A percentile compares a stretch with the other conserved stretches of the same genome.
phyloP scores from a whole-genome alignment of 2,113 vertebrate genomes.

The Sisor rabdophorus region DNA sequence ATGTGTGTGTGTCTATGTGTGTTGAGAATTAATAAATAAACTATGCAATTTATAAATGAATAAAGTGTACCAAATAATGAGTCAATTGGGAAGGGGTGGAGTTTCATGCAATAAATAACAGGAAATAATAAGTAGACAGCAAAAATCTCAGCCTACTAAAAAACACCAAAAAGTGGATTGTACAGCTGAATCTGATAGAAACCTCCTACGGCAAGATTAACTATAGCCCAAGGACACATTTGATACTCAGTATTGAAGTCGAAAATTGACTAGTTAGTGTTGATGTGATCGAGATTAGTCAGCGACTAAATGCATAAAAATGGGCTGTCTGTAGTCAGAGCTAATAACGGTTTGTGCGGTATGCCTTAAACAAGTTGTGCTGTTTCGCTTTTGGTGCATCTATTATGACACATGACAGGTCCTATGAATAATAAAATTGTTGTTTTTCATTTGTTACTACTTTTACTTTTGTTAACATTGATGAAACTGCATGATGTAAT shows the following conservation, averaged over 20 bases:
- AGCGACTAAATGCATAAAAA: no score
- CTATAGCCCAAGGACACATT: not conserved
- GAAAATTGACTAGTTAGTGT: no score
- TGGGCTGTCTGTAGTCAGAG: no score
- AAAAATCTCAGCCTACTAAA: constrained; percentile 4
- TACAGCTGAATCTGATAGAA: not conserved
- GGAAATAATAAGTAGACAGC: not conserved
- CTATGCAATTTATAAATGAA: not conserved
- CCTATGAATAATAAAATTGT: no score
- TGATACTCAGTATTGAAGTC: not conserved
- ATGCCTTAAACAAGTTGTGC: no score
- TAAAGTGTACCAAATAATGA: constrained; percentile 10
- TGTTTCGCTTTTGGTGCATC: no score
- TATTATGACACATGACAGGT: no score
- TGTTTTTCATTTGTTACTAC: no score
- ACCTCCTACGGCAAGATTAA: not conserved
- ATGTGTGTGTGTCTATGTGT: constrained; percentile 28
- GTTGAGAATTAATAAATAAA: constrained; percentile 20
- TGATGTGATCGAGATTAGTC: no score
- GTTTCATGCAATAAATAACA: constrained; percentile 20
- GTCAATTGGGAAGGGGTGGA: not conserved
- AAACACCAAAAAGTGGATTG: not conserved
- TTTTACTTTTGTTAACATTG: no score
- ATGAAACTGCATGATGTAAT: no score
- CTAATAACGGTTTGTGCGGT: no score